Evolutionary conservation across 1,140 invertebrate genomes (phyloP).

Genomic region (Neelides sp.): DNA sequence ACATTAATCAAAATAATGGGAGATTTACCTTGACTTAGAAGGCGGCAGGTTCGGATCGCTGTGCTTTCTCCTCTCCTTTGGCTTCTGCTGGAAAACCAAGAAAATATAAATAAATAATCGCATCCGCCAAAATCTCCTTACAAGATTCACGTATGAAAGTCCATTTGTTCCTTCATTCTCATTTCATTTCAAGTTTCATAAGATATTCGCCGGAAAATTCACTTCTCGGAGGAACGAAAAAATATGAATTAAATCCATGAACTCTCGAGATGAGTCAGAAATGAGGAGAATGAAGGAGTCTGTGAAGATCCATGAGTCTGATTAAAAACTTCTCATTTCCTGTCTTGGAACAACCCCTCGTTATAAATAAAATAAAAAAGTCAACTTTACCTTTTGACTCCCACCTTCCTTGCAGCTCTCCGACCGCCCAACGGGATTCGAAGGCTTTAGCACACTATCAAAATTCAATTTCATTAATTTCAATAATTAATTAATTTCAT

Average conservation of each 20-base stretch:
- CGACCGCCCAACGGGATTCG: constrained; percentile 46
- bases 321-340: too few relatives aligned
- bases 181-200: too few relatives aligned
- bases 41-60: constrained; percentile 56
- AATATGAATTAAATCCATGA: too few relatives aligned
- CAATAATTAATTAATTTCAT: too few relatives aligned
- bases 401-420: constrained; percentile 50
- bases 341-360: too few relatives aligned
- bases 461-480: constrained; percentile 1
- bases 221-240: too few relatives aligned
- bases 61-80: constrained; percentile 54
- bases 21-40: constrained; percentile 52
- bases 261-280: too few relatives aligned
- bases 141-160: constrained; percentile 4
- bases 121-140: constrained; percentile 8
- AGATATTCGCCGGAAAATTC: too few relatives aligned
- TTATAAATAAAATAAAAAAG: neutral
- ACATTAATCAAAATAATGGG: neutral
- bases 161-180: too few relatives aligned
- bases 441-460: constrained; percentile 34
- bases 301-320: too few relatives aligned
- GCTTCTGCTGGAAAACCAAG: constrained; percentile 45
- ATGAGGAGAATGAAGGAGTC: too few relatives aligned
- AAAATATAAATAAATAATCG: constrained; percentile 7
- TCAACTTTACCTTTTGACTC: constrained; percentile 43